phyloP scores from a whole-genome alignment of 2,888 invertebrate genomes.

The Leptodirus hochenwartii region DNA sequence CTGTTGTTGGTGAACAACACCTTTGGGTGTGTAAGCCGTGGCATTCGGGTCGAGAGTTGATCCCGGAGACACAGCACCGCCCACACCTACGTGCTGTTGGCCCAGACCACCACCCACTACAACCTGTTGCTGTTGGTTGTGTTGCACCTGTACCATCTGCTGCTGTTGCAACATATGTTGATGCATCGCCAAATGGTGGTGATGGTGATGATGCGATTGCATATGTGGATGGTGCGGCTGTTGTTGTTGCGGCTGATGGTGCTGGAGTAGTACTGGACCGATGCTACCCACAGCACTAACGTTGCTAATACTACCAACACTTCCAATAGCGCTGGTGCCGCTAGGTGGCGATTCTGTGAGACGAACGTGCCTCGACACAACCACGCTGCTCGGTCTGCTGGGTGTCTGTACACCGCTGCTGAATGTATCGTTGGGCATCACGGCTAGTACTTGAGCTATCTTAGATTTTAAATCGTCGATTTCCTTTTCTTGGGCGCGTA shows the following conservation, averaged over 20 bases:
- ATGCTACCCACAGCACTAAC: too few relatives aligned
- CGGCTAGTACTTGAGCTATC: slow-evolving; percentile 84
- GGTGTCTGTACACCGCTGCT: too few relatives aligned
- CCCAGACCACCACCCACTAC: too few relatives aligned
- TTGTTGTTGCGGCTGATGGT: not conserved
- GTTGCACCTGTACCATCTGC: not conserved
- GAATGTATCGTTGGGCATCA: slow-evolving; percentile 64
- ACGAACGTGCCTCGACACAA: slow-evolving; percentile 12
- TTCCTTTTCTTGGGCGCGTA: slow-evolving; percentile 76
- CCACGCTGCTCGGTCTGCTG: slow-evolving; percentile 11
- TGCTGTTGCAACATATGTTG: too few relatives aligned
- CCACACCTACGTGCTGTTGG: slow-evolving; percentile 15
- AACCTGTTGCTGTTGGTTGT: too few relatives aligned
- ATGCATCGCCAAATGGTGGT: too few relatives aligned
- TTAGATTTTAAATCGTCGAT: slow-evolving; percentile 78
- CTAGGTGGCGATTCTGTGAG: slow-evolving; percentile 22
- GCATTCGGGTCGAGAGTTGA: slow-evolving; percentile 72
- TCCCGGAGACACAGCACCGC: slow-evolving; percentile 24
- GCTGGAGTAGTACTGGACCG: slow-evolving; percentile 2
- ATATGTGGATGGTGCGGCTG: not conserved
- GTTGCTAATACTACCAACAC: too few relatives aligned
- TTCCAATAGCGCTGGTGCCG: too few relatives aligned
- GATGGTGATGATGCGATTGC: not conserved
- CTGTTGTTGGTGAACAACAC: too few relatives aligned
- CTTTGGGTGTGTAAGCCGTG: slow-evolving; percentile 76